phyloP scores from a whole-genome alignment of 2,888 invertebrate genomes.

The Phoenoteleia sp. region DNA sequence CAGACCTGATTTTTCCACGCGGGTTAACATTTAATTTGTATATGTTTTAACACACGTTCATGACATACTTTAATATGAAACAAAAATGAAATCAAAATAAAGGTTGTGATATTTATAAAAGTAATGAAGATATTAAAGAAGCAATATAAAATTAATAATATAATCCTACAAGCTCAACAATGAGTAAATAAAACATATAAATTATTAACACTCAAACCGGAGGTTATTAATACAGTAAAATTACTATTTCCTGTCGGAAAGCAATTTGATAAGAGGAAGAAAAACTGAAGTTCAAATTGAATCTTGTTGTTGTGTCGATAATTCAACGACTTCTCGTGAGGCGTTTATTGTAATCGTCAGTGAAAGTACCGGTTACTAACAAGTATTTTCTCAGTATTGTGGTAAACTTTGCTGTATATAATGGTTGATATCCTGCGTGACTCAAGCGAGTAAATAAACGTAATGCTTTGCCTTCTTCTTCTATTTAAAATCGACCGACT shows the following conservation, averaged over 20 bases:
- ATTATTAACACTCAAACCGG: background rate
- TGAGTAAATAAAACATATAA: constrained; percentile 6
- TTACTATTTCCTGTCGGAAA: constrained; percentile 10
- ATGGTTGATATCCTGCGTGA: constrained; percentile 84
- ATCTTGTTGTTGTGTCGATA: constrained; percentile 48
- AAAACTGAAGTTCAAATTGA: constrained; percentile 20
- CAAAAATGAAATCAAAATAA: no score
- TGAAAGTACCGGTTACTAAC: constrained; percentile 69
- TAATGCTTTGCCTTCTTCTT: constrained; percentile 17
- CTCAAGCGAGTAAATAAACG: constrained; percentile 74
- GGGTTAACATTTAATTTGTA: no score
- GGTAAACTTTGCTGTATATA: constrained; percentile 82
- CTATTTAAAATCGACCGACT: constrained; percentile 25
- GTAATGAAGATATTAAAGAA: no score
- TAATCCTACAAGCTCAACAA: background rate
- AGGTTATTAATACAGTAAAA: constrained; percentile 10
- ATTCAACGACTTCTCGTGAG: constrained; percentile 61
- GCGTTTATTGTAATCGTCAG: constrained; percentile 76
- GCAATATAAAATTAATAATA: no score
- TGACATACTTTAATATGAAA: constrained; percentile 32
- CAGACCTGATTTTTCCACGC: no score
- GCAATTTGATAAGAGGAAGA: constrained; percentile 6
- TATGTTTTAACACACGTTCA: background rate
- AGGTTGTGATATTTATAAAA: no score
- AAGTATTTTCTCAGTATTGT: constrained; percentile 85